phyloP scores from a whole-genome alignment of 2,888 invertebrate genomes.

The Agrotis puta region DNA sequence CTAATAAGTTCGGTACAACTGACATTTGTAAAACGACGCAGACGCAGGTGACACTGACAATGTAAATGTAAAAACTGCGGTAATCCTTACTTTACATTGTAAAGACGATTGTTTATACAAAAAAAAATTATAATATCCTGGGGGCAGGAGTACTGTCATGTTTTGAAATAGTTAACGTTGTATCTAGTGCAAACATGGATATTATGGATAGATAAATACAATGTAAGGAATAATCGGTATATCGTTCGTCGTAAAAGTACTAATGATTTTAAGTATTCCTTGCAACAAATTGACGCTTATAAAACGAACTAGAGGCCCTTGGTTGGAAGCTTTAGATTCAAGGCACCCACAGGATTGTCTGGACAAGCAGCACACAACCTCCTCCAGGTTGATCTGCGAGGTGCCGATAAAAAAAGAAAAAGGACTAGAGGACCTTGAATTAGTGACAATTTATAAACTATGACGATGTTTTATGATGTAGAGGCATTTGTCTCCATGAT shows the following conservation, averaged over 20 bases:
- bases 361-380: too few species aligned
- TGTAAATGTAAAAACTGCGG: neutral
- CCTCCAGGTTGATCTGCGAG: too few species aligned
- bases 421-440: too few species aligned
- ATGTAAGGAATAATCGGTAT: too few species aligned
- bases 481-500: too few species aligned
- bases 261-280: neutral
- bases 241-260: neutral
- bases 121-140: slow-evolving; percentile 22
- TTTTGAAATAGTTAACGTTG: neutral
- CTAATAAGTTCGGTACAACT: slow-evolving; percentile 24
- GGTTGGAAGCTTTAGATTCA: too few species aligned
- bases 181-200: neutral
- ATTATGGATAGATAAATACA: neutral
- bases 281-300: too few species aligned
- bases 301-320: too few species aligned
- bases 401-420: too few species aligned
- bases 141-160: neutral
- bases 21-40: slow-evolving; percentile 40
- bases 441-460: too few species aligned
- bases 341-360: too few species aligned
- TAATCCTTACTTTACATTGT: slow-evolving; percentile 38
- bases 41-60: slow-evolving; percentile 36
- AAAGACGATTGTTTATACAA: neutral
- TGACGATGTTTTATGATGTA: too few species aligned